phyloP scores from a whole-genome alignment of 2,888 invertebrate genomes.

The Portevinia maculata region DNA sequence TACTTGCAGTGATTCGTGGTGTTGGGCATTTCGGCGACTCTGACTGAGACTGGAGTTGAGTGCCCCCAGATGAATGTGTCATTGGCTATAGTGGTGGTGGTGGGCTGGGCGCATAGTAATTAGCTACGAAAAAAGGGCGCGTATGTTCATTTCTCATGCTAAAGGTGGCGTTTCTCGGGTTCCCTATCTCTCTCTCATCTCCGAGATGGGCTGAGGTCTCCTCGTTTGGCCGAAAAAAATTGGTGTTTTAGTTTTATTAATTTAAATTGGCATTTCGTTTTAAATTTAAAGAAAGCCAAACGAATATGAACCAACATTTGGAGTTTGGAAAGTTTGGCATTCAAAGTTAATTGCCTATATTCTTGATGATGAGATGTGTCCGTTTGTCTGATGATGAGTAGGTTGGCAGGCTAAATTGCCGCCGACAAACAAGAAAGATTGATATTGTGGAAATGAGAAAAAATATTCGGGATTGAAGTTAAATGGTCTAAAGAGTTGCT shows the following conservation, averaged over 20 bases:
- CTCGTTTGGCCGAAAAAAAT: constrained; percentile 55
- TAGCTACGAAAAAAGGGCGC: constrained; percentile 74
- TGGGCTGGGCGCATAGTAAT: constrained; percentile 72
- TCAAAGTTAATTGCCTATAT: constrained; percentile 70
- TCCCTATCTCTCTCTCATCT: constrained; percentile 14
- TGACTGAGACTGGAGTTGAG: constrained; percentile 49
- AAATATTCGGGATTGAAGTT: constrained; percentile 57
- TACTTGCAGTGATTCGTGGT: constrained; percentile 65
- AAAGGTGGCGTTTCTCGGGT: constrained; percentile 64
- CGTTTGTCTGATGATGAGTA: constrained; percentile 46
- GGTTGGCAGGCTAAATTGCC: constrained; percentile 33
- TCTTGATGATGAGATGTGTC: constrained; percentile 64
- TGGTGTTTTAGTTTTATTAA: constrained; percentile 70
- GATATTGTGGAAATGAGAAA: constrained; percentile 66
- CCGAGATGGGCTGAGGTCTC: constrained; percentile 12
- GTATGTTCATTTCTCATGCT: constrained; percentile 68
- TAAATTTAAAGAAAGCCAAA: constrained; percentile 59
- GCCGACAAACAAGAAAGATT: constrained; percentile 67
- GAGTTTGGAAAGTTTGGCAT: constrained; percentile 37
- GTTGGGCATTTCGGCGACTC: constrained; percentile 68
- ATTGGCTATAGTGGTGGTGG: constrained; percentile 62
- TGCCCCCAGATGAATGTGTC: constrained; percentile 73
- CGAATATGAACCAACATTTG: constrained; percentile 17
- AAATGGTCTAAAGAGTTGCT: constrained; percentile 69
- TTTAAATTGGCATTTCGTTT: constrained; percentile 73